Base-by-base conservation (phyloP, 1,140 invertebrate species). In the Chelonus insularis region DNA sequence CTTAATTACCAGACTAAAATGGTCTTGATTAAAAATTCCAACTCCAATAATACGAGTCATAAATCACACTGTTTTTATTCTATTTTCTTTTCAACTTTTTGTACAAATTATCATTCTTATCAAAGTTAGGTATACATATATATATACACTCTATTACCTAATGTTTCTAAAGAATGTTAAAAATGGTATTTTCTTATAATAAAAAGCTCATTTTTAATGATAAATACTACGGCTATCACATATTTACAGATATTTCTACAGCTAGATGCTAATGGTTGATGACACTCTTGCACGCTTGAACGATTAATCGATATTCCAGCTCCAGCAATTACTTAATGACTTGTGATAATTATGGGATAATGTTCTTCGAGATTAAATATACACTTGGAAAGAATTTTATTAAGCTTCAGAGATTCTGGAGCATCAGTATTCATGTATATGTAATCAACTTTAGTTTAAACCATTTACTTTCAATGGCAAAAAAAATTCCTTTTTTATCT, bases 291-390 rank as follows among this genome's bases (percentile, higher is more conserved):
- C 16, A 57, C 16, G 56, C 23, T 57, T 39, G 23, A 57, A 47
- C 23, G 41, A 43, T 16, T 57, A 47, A 25, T 47, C 25, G 41
- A 57, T 47, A 57, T 57, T 32, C 25, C 25, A 43, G 29, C 56
- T 57, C 11, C 34, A 57, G 62, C 58, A 63, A 63, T 63, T 63
- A 63, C 57, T 63, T 60, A 63, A 63, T 57, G 32, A 59, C 52
- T 55, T 47, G 39, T 45, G 62, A 63, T 63, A 63, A 59, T 50
- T 20, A 20, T 51, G 18, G 39, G 50, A 51, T 56, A 43, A 37
- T n/a, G 36, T 37, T 4, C 4, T 37, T 0, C 7, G 12, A 36
- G 14, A 29, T 29, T 29, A 29, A 29, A 29, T 29, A 29, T 29
- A 29, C 3, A 4, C 25, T 29, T 29, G 3, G 25, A 7, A 29